phyloP scores from a whole-genome alignment of 2,888 invertebrate species.

The Brachynemurus nebulosus region DNA sequence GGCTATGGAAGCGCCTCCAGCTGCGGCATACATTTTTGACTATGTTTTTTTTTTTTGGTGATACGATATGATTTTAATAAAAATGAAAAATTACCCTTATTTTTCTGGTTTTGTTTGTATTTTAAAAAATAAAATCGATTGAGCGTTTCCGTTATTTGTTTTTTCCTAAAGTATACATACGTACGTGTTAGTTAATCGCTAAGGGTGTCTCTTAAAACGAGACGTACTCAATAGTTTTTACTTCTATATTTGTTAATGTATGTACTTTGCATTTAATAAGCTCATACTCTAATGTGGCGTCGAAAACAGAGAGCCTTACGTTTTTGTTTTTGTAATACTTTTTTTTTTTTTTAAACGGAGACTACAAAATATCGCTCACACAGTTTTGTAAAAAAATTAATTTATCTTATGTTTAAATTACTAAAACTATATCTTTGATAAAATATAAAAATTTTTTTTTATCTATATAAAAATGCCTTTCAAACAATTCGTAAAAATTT shows the following conservation, averaged over 20 bases:
- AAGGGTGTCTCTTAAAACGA: constrained; percentile 5
- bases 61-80: not conserved
- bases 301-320: too few species aligned
- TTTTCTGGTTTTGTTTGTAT: not conserved
- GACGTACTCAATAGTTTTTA: not conserved
- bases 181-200: not conserved
- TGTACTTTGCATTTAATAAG: constrained; percentile 1
- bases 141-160: not conserved
- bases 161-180: not conserved
- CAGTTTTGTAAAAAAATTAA: too few species aligned
- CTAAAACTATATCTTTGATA: too few species aligned
- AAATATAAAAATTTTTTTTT: too few species aligned
- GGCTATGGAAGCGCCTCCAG: constrained; percentile 76
- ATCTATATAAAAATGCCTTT: too few species aligned
- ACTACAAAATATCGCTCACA: too few species aligned
- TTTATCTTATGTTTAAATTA: too few species aligned
- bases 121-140: not conserved
- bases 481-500: too few species aligned
- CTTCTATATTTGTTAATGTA: too few species aligned
- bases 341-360: too few species aligned
- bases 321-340: too few species aligned
- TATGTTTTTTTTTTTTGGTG: constrained; percentile 1
- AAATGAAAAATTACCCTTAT: not conserved
- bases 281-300: too few species aligned
- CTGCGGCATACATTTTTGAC: constrained; percentile 67